Evolutionary conservation across 1,140 invertebrate genomes (phyloP), one percentile per base, ranked within the genome.

Genomic region (Goniozus legneri): DNA sequence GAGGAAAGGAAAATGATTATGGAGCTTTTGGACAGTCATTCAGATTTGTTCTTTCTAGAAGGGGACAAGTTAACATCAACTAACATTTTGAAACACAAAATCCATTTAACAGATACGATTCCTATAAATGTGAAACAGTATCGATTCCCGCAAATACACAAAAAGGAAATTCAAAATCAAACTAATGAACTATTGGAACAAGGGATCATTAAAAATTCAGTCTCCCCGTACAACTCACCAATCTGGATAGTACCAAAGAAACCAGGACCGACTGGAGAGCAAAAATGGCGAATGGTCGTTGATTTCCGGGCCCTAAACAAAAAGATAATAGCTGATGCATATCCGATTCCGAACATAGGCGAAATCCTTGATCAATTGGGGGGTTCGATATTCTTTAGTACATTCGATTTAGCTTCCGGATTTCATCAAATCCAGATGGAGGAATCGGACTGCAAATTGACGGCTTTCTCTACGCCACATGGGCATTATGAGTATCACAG

Each of bases 111-210:
- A 0, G 47, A 58, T 4, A 40, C 60, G 2, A 21, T 37, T 2
- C 55, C 58, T 3, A 46, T 64, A n/a, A 21, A 50, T 22, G 18
- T 24, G 2, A 53, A 51, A 15, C 44, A 54, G 30, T 64, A 63
- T 37, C 44, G 62, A 1, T 51, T 52, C 3, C 56, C 62, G 0
- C 52, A 44, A 2, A 18, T 37, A 0, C 50, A 66, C 35, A 47
- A 52, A 6, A 40, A 50, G 0, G 43, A 50, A 44, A 15, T 52
- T 8, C 33, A 46, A 8, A 15, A 31, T 3, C 47, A 60, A 34
- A 20, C 41, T 0, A 10, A 12, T 1, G 39, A 60, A 12, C 13
- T 54, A 2, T 7, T 45, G 8, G 15, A 50, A 0, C 40, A 54
- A 3, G 39, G 20, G 2, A 52, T 61, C 2, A 58, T 51, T 8